Conservation (phyloP, 2,888 invertebrate genomes). For the Carcina quercana region DNA sequence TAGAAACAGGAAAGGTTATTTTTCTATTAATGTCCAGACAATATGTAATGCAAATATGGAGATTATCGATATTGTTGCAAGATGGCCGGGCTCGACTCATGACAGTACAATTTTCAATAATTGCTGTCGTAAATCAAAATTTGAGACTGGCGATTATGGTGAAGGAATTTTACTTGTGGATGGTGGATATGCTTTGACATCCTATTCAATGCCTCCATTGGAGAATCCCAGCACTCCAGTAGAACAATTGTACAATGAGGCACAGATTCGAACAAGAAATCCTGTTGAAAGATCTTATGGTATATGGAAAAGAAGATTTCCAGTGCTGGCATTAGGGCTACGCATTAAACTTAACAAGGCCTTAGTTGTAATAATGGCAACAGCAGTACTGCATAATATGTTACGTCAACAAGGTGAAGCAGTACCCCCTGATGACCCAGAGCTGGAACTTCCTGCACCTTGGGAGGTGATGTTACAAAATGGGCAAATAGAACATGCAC, state of each 20-base stretch:
- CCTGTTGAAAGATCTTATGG: not conserved
- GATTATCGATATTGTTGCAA: conserved; percentile 13
- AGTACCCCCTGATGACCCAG: no score
- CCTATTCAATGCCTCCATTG: not conserved
- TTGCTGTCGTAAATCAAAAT: not conserved
- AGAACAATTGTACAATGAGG: not conserved
- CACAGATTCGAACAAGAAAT: not conserved
- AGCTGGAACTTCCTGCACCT: no score
- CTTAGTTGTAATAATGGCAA: no score
- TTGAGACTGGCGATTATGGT: not conserved
- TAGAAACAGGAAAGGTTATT: no score
- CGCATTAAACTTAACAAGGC: no score
- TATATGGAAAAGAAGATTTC: not conserved
- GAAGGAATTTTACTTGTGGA: not conserved
- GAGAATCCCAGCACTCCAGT: not conserved
- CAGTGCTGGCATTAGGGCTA: not conserved
- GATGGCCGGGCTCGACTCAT: conserved; percentile 15
- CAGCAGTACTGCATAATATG: no score
- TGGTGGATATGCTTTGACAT: not conserved
- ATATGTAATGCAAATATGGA: no score
- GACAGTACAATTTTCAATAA: conserved; percentile 12
- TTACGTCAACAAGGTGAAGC: no score
- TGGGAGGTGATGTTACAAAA: no score
- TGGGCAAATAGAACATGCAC: no score
- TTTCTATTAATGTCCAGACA: no score